These are phyloP conservation scores for Molossus alvarezi DNA, from an alignment of 2,797 vertebrate species.

Conservation along the genomic window DNA sequence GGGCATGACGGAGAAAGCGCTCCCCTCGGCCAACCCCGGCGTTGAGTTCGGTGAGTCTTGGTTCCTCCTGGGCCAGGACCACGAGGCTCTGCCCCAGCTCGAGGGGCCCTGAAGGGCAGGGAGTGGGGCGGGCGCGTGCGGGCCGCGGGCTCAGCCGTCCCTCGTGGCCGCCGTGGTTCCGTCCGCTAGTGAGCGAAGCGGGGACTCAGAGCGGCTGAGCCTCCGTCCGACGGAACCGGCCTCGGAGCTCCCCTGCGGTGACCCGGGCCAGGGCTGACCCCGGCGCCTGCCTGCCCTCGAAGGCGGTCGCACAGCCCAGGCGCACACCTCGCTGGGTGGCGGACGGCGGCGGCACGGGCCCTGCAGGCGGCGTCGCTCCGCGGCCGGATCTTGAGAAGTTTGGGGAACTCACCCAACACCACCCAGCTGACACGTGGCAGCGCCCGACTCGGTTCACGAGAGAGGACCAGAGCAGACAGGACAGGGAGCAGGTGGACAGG, in stretches of 20 bases:
- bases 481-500: not conserved
- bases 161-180: not conserved
- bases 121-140: rapidly evolving
- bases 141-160: too few relatives aligned
- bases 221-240: too few relatives aligned
- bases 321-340: rapidly evolving
- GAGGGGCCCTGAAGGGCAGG: not conserved
- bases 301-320: rapidly evolving
- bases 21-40: constrained; percentile 91
- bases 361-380: not conserved
- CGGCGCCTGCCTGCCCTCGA: too few relatives aligned
- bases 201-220: not conserved
- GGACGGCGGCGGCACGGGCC: not conserved
- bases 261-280: too few relatives aligned
- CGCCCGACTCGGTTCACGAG: not conserved
- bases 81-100: not conserved
- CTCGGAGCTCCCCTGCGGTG: too few relatives aligned
- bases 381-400: too few relatives aligned
- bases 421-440: not conserved
- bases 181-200: not conserved
- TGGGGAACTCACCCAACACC: not conserved
- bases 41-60: constrained; percentile 90
- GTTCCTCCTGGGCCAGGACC: not conserved
- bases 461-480: not conserved
- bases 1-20: constrained; percentile 89